Base-by-base conservation (phyloP, 2,113 vertebrate genomes). In the Heteronetta atricapilla region DNA sequence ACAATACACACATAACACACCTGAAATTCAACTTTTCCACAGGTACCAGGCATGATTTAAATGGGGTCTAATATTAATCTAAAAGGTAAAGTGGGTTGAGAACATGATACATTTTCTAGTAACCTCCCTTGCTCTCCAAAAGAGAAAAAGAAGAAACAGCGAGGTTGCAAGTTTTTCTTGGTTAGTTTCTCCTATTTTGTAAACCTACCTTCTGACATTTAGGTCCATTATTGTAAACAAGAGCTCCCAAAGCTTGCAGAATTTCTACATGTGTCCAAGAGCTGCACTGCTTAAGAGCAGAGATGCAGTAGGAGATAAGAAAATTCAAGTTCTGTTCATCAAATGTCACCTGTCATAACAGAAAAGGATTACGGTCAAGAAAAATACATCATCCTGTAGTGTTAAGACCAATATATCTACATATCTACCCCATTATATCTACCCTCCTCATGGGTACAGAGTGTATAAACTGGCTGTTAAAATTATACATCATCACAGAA, bases 201-300 rank as follows among this genome's bases (percentile, higher is more conserved):
- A 44, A 94, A 94, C 95, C 53, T 97, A 99, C 99, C 98, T 98
- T 98, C 40, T 99, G 98, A 96, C 99, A 99, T 63, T 98, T 99
- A 46, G 98, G 98, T 78, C 99, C 99, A 91, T 99, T 99, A 69
- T 97, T 98, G 81, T 99, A 99, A 76, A 99, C 98, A 46, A 99
- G 96, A 72, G 99, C 98, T 46, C 99, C 98, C 68, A 99, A 96
- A 2, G 99, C 99, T 85, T 99, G 98, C 85, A 99, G 97, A 72
- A 99, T 95, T 88, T 99, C 98, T 11, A 98, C 89, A 16, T 99
- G 98, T 13, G 99, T 99, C 99, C 99, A 99, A 11, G 98, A 95
- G 85, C 98, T 99, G 95, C 99, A 99, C 8, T 96, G 96, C 33
- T 97, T 98, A 79, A 99, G 88, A 6, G 99, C 99, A 25, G 97